Conservation (phyloP, 2,797 vertebrate genomes). For the Adelosebastes latens region DNA sequence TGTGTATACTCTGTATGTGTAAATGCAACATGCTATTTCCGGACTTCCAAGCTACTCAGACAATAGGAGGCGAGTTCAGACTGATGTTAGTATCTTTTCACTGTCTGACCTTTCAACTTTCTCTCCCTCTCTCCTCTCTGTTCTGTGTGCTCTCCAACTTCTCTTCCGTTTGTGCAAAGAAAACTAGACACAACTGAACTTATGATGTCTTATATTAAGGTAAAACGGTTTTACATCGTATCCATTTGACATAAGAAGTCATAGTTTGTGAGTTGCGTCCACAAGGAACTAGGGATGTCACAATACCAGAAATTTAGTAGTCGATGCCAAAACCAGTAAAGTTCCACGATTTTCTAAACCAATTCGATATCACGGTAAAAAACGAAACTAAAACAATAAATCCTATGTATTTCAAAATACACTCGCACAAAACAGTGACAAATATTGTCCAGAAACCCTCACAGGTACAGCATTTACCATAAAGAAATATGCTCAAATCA, state of each 20-base stretch:
- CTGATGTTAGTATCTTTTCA: conserved; percentile 33
- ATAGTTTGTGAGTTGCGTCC: not conserved
- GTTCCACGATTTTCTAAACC: too few species aligned
- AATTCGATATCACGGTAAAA: too few species aligned
- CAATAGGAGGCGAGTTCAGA: conserved; percentile 56
- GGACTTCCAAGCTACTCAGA: conserved; percentile 48
- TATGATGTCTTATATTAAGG: not conserved
- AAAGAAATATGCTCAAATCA: too few species aligned
- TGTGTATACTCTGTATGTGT: conserved; percentile 53
- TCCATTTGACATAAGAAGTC: not conserved
- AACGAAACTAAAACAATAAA: too few species aligned
- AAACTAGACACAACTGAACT: not conserved
- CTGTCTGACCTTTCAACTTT: conserved; percentile 43
- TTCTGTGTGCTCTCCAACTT: not conserved
- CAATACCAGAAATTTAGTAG: too few species aligned
- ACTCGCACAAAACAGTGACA: too few species aligned
- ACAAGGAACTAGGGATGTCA: not conserved
- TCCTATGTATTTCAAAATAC: too few species aligned
- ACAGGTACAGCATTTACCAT: too few species aligned
- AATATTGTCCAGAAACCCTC: too few species aligned
- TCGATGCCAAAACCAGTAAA: too few species aligned
- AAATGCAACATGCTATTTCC: conserved; percentile 63
- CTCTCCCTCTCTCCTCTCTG: conserved; percentile 10
- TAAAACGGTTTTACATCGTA: not conserved
- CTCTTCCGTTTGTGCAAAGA: not conserved